Evolutionary conservation across 2,113 vertebrate genomes (phyloP), one percentile per base, ranked within the genome.

Genomic region (Emydocephalus ijimae): DNA sequence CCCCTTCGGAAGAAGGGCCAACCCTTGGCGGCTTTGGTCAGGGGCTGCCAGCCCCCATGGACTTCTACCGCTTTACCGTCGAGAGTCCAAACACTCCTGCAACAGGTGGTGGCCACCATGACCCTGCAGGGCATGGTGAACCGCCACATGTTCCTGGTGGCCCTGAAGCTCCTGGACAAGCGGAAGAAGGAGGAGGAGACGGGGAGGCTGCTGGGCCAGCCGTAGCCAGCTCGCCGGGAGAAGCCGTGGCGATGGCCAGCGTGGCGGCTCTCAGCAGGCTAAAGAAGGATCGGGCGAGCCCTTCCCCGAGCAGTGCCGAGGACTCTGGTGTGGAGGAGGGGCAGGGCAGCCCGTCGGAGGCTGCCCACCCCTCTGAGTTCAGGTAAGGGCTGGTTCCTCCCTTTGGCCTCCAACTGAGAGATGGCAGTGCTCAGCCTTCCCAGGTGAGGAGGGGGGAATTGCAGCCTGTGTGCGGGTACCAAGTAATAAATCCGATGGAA

Each of bases 91-190:
- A 98, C 95, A 4, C 98, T 99, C 94, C 96, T 99, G 85, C 98
- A 98, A 34, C 98, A 97, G 94, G 99, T 99, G 96, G 99, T 98
- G 91, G 99, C 98, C 54, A 98, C 98, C 89, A 99, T 99, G 99
- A 99, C 98, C 0, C 97, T 99, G 21, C 99, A 99, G 98, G 98
- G 98, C 93, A 97, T 98, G 95, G 99, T 97, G 98, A 99, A 98
- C 96, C 98, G 95, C 95, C 98, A 97, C 96, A 98, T 99, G 97
- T 98, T 98, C 95, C 97, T 98, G 94, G 98, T 99, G 92, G 98
- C 98, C 89, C 97, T 98, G 97, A 98, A 97, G 93, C 97, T 99
- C 85, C 96, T 98, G 86, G 96, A 97, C 95, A 97, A 96, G 96
- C 96, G 94, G 96, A 98, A 94, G 96, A 94, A 95, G 94, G 96